Percentiles rank a stretch among this genome's conserved stretches.
Conservation (phyloP, 2,888 invertebrate species). For the Danaus chrysippus region DNA sequence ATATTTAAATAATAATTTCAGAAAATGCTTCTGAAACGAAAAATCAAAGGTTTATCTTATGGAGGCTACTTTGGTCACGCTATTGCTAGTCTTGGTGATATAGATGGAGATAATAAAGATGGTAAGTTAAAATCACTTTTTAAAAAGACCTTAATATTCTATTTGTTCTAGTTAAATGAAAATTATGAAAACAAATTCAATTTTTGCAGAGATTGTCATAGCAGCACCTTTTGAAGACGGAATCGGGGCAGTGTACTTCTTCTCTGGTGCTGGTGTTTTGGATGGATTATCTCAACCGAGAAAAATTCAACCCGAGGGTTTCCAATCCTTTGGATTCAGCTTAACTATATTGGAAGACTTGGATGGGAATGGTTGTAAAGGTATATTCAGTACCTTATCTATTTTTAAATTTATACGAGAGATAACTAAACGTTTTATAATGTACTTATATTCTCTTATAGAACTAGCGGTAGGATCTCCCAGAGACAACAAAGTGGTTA, state of each 20-base stretch:
- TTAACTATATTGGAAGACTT: constrained; percentile 42
- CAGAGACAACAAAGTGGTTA: constrained; percentile 39
- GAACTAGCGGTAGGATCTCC: constrained; percentile 61
- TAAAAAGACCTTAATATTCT: neutral
- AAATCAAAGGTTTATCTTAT: constrained; percentile 27
- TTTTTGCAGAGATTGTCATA: constrained; percentile 51
- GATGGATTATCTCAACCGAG: constrained; percentile 32
- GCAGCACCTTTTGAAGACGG: constrained; percentile 55
- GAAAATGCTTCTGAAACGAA: constrained; percentile 27
- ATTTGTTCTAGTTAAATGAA: neutral
- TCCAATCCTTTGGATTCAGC: constrained; percentile 45
- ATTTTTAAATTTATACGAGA: too few relatives aligned
- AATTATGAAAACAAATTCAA: neutral
- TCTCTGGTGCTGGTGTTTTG: constrained; percentile 44
- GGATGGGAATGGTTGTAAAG: constrained; percentile 53
- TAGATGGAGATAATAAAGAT: constrained; percentile 42
- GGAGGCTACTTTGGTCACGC: constrained; percentile 44
- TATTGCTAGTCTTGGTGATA: constrained; percentile 40
- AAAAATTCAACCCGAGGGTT: constrained; percentile 34
- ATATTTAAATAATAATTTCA: constrained; percentile 15
- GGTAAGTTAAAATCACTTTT: constrained; percentile 32
- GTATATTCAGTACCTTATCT: constrained; percentile 30
- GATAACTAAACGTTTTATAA: too few relatives aligned
- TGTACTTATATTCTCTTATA: constrained; percentile 29
- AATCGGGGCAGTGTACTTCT: constrained; percentile 54